Conservation (phyloP, 2,113 vertebrate species). For the Ursus arctos region DNA sequence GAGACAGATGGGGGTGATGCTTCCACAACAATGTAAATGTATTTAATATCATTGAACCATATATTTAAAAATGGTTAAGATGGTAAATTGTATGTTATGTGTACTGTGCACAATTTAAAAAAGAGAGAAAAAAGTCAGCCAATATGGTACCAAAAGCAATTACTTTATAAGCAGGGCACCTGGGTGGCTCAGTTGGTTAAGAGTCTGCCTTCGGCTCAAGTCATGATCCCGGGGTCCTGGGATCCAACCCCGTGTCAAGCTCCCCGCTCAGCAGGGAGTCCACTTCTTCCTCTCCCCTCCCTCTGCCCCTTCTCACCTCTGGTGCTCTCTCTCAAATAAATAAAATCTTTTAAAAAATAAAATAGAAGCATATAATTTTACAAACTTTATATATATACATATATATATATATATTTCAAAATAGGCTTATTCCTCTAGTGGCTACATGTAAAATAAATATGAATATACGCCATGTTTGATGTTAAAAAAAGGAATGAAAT, state of each 20-base stretch:
- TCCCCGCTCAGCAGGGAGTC: too few species aligned
- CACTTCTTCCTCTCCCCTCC: neutral
- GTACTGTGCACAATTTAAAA: neutral
- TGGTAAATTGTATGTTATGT: neutral
- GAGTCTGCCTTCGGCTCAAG: neutral
- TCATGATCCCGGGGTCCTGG: neutral
- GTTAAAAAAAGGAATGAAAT: neutral
- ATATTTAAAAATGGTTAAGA: neutral
- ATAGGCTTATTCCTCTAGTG: neutral
- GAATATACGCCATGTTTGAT: neutral
- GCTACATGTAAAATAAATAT: neutral
- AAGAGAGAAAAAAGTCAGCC: neutral
- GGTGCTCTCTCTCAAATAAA: neutral
- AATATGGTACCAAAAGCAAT: neutral
- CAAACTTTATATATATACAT: neutral
- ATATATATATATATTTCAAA: neutral
- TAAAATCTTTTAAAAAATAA: neutral
- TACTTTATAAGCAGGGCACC: neutral
- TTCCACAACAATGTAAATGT: neutral
- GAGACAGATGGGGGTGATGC: neutral
- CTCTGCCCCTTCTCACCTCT: neutral
- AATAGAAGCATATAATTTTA: neutral
- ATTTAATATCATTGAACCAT: neutral
- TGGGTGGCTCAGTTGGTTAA: neutral
- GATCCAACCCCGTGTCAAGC: neutral